These are phyloP conservation scores for Myoxocephalus aenaeus DNA, from an alignment of 2,797 vertebrate genomes.

Conservation along the genomic window DNA sequence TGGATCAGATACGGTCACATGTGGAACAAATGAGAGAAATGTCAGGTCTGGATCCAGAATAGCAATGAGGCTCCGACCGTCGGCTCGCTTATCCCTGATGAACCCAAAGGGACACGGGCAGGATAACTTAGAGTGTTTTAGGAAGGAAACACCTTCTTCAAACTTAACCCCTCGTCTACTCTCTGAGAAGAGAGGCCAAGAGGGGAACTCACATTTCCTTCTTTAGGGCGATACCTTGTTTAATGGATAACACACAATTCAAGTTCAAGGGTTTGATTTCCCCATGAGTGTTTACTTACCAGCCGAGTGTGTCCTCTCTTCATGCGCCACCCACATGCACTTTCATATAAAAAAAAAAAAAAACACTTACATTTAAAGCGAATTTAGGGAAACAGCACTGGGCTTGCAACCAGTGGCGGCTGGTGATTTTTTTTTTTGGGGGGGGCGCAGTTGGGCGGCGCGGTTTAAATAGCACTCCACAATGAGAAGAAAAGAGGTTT, in stretches of 20 bases:
- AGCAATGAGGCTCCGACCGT: constrained; percentile 57
- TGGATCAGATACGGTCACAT: constrained; percentile 62
- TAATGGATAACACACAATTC: constrained; percentile 32
- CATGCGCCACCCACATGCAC: constrained; percentile 15
- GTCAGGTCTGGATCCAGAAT: constrained; percentile 70
- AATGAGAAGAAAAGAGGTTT: too few species aligned
- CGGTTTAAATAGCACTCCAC: too few species aligned
- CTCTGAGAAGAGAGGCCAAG: neutral
- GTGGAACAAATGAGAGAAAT: constrained; percentile 70
- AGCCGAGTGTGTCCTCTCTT: constrained; percentile 27
- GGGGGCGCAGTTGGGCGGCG: too few species aligned
- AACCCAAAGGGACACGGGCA: constrained; percentile 54
- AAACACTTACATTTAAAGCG: constrained; percentile 25
- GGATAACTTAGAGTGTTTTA: constrained; percentile 29
- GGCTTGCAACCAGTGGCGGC: too few species aligned
- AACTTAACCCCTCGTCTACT: constrained; percentile 44
- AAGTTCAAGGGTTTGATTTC: constrained; percentile 35
- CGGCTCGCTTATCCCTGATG: constrained; percentile 40
- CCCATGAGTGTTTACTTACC: constrained; percentile 30
- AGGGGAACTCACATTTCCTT: neutral
- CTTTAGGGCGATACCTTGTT: constrained; percentile 9
- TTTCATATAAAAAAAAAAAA: constrained; percentile 17
- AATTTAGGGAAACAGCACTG: constrained; percentile 31
- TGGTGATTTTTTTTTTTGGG: too few species aligned
- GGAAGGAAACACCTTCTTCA: constrained; percentile 20